Evolutionary conservation across 1,140 invertebrate genomes (phyloP).

Genomic region (Eumaeus atala): DNA sequence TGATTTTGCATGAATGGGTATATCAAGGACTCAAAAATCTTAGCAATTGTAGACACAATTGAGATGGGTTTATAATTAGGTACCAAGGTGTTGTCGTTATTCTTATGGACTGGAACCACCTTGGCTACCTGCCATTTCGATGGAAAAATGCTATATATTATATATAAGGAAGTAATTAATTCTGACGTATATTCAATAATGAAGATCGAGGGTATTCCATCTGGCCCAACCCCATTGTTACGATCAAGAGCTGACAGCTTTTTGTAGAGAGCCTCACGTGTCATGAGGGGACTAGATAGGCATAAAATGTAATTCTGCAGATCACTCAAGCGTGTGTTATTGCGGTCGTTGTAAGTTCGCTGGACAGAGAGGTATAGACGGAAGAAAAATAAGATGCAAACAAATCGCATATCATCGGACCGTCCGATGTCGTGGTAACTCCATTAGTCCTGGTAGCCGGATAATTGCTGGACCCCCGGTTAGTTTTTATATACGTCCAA

Average conservation of each 20-base stretch:
- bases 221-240: too few relatives aligned
- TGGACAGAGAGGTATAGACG: conserved; percentile 9
- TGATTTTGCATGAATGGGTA: conserved; percentile 19
- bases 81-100: conserved; percentile 13
- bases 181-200: background rate
- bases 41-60: conserved; percentile 18
- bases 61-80: conserved; percentile 22
- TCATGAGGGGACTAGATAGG: background rate
- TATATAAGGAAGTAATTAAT: conserved; percentile 8
- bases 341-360: background rate
- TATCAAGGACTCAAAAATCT: conserved; percentile 22
- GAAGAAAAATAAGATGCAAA: conserved; percentile 25
- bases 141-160: conserved; percentile 17
- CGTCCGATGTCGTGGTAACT: conserved; percentile 6
- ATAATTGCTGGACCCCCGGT: conserved; percentile 19
- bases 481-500: conserved; percentile 26
- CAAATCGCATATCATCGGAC: conserved; percentile 24
- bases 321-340: background rate
- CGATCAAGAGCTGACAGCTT: too few relatives aligned
- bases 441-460: conserved; percentile 20
- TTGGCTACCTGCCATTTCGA: conserved; percentile 18
- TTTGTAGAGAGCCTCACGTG: too few relatives aligned
- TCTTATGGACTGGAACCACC: conserved; percentile 21
- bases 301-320: background rate
- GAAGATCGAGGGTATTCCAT: conserved; percentile 7